Evolutionary conservation across 2,888 invertebrate species (phyloP).

Genomic region (Digitonthophagus gazella): DNA sequence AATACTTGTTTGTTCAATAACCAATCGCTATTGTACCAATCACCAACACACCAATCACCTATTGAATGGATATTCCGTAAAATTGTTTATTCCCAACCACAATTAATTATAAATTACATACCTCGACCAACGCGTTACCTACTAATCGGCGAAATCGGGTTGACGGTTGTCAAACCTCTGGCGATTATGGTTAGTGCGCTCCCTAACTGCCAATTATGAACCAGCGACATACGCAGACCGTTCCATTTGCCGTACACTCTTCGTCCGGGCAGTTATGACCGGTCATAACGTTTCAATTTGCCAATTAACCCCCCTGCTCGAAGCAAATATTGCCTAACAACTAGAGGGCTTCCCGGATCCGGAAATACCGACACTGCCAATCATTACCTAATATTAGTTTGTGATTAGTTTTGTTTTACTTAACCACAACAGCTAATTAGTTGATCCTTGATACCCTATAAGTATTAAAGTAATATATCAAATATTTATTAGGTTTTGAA

Average conservation of each 20-base stretch:
- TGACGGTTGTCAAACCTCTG: neutral
- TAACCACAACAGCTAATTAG: too few relatives aligned
- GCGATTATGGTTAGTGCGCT: neutral
- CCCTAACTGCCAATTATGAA: neutral
- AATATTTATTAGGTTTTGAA: too few relatives aligned
- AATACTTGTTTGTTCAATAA: too few relatives aligned
- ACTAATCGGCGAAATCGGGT: neutral
- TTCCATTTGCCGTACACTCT: neutral
- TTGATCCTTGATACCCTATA: too few relatives aligned
- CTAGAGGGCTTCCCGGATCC: neutral
- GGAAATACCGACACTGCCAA: neutral
- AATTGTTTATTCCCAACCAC: neutral
- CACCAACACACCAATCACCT: too few relatives aligned
- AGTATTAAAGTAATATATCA: too few relatives aligned
- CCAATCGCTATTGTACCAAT: too few relatives aligned
- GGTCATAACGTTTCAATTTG: neutral
- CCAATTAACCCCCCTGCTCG: neutral
- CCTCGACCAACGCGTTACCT: neutral
- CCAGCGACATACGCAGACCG: neutral
- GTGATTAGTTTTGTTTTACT: too few relatives aligned
- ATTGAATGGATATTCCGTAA: neutral
- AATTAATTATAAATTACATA: neutral
- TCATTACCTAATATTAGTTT: neutral
- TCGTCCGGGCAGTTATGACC: neutral
- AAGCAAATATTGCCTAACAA: neutral